Conservation (phyloP, 1,140 invertebrate genomes). For the Euwallacea similis region DNA sequence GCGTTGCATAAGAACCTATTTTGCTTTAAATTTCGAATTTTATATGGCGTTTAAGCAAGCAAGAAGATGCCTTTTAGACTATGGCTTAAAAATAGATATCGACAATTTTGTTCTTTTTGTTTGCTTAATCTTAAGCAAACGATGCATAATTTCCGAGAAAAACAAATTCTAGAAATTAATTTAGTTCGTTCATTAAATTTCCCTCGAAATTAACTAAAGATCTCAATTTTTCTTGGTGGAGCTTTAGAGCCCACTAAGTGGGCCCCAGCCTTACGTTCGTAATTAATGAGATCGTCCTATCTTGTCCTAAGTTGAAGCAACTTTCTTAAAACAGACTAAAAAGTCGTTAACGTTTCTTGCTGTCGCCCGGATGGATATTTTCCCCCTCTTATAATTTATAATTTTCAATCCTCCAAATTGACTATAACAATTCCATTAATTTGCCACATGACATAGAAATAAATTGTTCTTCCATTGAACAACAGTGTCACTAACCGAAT, state of each 20-base stretch:
- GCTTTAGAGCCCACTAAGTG: constrained; percentile 14
- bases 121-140: too few species aligned
- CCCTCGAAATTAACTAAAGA: constrained; percentile 15
- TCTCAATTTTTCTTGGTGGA: constrained; percentile 13
- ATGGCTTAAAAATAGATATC: too few species aligned
- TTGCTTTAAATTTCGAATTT: too few species aligned
- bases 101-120: too few species aligned
- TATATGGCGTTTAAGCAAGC: too few species aligned
- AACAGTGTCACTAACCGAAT: constrained; percentile 1
- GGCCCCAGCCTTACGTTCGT: constrained; percentile 7
- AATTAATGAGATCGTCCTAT: constrained; percentile 13
- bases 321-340: constrained; percentile 5
- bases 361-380: not conserved
- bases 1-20: too few species aligned
- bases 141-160: not conserved
- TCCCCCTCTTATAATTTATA: constrained; percentile 2
- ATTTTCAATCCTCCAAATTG: not conserved
- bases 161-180: constrained; percentile 5
- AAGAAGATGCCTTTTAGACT: too few species aligned
- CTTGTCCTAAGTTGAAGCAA: constrained; percentile 13
- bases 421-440: not conserved
- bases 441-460: not conserved
- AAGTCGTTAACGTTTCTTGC: constrained; percentile 6
- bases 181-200: constrained; percentile 10
- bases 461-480: not conserved